Evolutionary conservation across 2,113 vertebrate species (phyloP), one percentile per base, ranked within the genome.

Genomic region (Lamprotornis superbus): DNA sequence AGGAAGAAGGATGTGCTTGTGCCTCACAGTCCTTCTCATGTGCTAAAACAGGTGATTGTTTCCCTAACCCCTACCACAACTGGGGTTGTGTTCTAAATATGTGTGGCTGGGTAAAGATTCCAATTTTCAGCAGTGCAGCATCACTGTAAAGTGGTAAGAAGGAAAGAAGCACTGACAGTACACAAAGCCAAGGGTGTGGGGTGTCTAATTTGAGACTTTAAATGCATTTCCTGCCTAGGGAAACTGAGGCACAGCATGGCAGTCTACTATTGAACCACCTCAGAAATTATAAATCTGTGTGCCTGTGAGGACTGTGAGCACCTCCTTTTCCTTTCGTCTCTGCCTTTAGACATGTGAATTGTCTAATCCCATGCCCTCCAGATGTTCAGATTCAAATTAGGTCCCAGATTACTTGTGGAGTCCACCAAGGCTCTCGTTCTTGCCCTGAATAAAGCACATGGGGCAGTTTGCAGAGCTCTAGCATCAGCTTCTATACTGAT

Each of bases 11-110:
- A n/a, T 21, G 4, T 61, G 4, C 10, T 56, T 77, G 24, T 80
- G 40, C 39, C 5, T 76, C 31, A 42, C 14, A 64, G n/a, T 18
- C 18, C 14, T 75, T 44, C 15, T 67, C 16, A 47, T 15, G 11
- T 59, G 9, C 33, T 40, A 47, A 71, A 93, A 19, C 4, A 19
- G 3, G 9, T 30, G 7, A 35, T 73, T 64, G 12, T 69, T 86
- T 50, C 23, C 30, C 7, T 11, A 53, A 5, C 0, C 3, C 9
- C 42, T 75, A 16, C 12, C 16, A 42, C 1, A 2, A 11, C 37
- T 59, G 20, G 11, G 12, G 8, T 33, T 73, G 15, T 57, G 19
- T 42, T 61, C 37, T 68, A 31, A 25, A 28, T 68, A 9, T 15
- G 20, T 12, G 5, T 27, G 16, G 3, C 23, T 44, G 22, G 5